phyloP scores from a whole-genome alignment of 2,797 vertebrate species.

The Scolopax rusticola region DNA sequence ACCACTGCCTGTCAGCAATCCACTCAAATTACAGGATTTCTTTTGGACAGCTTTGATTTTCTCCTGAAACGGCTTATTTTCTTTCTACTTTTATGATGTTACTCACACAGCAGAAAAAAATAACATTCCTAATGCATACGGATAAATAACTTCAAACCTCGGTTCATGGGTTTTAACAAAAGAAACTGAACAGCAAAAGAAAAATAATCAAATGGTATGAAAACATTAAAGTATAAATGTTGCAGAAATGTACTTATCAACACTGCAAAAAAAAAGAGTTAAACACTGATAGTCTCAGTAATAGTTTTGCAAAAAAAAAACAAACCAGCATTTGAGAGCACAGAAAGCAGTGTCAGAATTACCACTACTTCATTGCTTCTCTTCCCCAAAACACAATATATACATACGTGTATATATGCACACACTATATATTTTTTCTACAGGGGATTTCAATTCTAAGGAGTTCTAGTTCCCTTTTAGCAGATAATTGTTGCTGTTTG shows the following conservation, averaged over 20 bases:
- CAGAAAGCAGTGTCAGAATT: not conserved
- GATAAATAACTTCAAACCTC: not conserved
- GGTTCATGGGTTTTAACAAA: not conserved
- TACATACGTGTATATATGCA: not conserved
- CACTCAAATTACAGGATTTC: not conserved
- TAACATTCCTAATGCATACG: not conserved
- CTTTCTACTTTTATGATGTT: not conserved
- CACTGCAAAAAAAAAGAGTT: not conserved
- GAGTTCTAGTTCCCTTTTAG: conserved; percentile 10
- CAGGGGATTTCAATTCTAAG: not conserved
- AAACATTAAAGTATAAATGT: not conserved
- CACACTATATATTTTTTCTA: not conserved
- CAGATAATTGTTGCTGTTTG: conserved; percentile 34
- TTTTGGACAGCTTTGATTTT: not conserved
- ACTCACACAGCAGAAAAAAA: not conserved
- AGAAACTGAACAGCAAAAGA: not conserved
- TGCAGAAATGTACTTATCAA: not conserved
- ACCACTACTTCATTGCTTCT: not conserved
- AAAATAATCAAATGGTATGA: not conserved
- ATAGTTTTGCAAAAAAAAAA: not conserved
- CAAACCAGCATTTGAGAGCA: not conserved
- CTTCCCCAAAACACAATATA: not conserved
- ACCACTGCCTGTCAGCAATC: not conserved
- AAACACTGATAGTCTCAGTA: not conserved
- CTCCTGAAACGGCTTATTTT: not conserved